Conservation (phyloP, 2,113 vertebrate species). For the Neotoma lepida region DNA sequence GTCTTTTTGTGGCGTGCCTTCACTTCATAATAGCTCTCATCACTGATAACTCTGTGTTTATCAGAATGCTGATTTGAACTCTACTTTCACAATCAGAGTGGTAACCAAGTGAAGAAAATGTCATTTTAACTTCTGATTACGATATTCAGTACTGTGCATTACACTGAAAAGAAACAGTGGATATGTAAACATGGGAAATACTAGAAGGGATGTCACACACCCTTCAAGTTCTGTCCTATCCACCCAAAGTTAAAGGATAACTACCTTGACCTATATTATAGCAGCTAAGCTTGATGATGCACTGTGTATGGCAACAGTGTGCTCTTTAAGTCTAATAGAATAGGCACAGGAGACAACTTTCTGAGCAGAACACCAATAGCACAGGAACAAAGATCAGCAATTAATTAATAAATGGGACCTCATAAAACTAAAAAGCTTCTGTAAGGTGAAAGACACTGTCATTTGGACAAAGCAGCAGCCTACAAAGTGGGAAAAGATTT, state of each 20-base stretch:
- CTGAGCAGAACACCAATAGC: background rate
- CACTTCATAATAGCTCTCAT: background rate
- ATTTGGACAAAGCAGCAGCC: background rate
- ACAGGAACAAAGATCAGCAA: background rate
- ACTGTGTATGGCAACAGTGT: fast-evolving
- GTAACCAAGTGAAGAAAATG: background rate
- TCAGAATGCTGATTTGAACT: background rate
- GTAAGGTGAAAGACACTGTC: background rate
- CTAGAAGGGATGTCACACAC: background rate
- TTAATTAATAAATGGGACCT: background rate
- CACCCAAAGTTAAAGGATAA: background rate
- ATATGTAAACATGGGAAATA: background rate
- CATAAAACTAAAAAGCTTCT: background rate
- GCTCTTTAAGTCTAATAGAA: background rate
- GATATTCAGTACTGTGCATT: background rate
- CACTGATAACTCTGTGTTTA: background rate
- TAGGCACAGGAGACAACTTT: background rate
- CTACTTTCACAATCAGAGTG: background rate
- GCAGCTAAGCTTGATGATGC: background rate
- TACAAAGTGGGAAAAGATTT: background rate
- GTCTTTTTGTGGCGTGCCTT: background rate
- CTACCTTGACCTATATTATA: background rate
- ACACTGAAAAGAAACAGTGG: background rate
- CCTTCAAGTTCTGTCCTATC: background rate
- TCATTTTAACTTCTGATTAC: background rate